phyloP scores from a whole-genome alignment of 2,797 vertebrate genomes.

The Falco berigora region DNA sequence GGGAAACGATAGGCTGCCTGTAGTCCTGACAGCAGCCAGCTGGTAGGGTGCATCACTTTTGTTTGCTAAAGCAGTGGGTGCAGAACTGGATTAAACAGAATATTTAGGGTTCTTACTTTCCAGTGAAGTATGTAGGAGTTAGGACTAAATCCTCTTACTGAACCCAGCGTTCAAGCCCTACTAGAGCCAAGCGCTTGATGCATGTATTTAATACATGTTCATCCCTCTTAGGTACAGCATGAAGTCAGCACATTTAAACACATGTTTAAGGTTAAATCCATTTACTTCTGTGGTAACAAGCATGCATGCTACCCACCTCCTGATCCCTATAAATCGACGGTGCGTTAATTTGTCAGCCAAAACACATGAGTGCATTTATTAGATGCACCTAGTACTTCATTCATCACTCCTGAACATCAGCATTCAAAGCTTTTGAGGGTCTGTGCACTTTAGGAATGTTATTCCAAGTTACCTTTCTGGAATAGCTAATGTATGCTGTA shows the following conservation, averaged over 20 bases:
- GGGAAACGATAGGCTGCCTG: neutral
- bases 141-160: neutral
- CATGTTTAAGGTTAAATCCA: neutral
- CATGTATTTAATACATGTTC: neutral
- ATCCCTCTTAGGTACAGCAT: neutral
- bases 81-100: neutral
- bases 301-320: neutral
- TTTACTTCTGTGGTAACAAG: neutral
- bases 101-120: neutral
- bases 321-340: neutral
- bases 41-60: fast-evolving
- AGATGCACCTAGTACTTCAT: neutral
- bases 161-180: neutral
- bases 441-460: neutral
- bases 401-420: neutral
- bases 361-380: neutral
- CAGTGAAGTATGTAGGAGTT: neutral
- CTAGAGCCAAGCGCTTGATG: neutral
- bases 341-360: neutral
- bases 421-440: neutral
- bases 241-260: neutral
- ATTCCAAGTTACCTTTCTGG: neutral
- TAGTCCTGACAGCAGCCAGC: neutral
- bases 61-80: neutral
- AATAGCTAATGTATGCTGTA: neutral